Conservation (phyloP, 2,113 vertebrate genomes). For the Nothocercus julius region DNA sequence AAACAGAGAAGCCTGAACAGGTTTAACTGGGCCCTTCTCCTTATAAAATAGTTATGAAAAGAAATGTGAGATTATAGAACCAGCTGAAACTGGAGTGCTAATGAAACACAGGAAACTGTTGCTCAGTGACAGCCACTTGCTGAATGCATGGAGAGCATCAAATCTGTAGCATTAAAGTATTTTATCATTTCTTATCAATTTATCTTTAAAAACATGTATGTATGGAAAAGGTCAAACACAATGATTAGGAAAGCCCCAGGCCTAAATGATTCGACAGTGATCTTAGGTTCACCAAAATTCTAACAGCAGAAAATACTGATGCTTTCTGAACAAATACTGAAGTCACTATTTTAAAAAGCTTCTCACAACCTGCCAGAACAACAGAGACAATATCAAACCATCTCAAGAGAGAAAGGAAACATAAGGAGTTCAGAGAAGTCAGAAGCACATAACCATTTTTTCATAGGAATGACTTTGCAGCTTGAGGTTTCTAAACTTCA, state of each 20-base stretch:
- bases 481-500: neutral
- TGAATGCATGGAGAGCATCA: neutral
- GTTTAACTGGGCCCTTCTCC: slow-evolving; percentile 37
- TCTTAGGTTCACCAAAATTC: neutral
- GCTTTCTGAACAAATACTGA: neutral
- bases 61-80: slow-evolving; percentile 27
- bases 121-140: neutral
- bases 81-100: neutral
- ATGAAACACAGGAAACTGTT: slow-evolving; percentile 41
- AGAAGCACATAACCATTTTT: neutral
- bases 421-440: neutral
- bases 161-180: neutral
- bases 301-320: neutral
- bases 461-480: neutral
- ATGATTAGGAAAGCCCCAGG: neutral
- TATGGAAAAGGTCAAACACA: neutral
- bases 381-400: neutral
- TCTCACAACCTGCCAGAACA: neutral
- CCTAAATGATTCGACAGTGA: neutral
- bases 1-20: slow-evolving; percentile 36
- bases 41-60: slow-evolving; percentile 63
- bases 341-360: neutral
- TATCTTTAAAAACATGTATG: neutral
- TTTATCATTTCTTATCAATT: neutral
- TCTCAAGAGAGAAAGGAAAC: neutral